Base-by-base conservation (phyloP, 2,113 vertebrate species). In the Notothenia coriiceps region DNA sequence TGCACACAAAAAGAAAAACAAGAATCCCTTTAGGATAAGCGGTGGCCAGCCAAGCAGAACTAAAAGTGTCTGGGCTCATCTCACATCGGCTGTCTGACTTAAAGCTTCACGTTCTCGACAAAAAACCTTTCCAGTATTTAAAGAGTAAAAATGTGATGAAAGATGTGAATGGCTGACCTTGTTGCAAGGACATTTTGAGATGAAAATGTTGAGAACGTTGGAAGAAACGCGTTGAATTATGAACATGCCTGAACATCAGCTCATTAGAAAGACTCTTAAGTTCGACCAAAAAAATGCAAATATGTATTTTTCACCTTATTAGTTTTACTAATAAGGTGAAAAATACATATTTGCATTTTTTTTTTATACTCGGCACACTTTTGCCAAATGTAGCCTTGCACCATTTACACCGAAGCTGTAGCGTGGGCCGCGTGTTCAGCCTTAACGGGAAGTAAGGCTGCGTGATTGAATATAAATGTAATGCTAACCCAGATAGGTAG, bases 1-100 rank as follows among this genome's bases (percentile, higher is more conserved):
- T 47, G 17, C 54, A 65, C 20, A 70, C 51, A 60, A 29, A 72
- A 25, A 80, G 46, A 55, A 55, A 86, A 65, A 62, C 49, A 62
- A 44, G 44, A 71, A 22, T 74, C 74, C 77, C 77, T 81, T 10
- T 47, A 83, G 80, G 74, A 61, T 25, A 40, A 77, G 20, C 18
- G 22, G 46, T 10, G 60, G 40, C 60, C 62, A 71, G 51, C 40
- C 77, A 77, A 75, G 82, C 80, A 82, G 82, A 83, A 85, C 47
- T 84, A 77, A 75, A 65, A 56, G 44, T 73, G 79, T 78, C 59
- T 74, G 70, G 56, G 29, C 25, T 17, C 8, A 5, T 79, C 63
- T 55, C 55, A 77, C 64, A 49, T 47, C 61, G 43, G 46, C 33
- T 51, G 56, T 40, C 44, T 82, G 52, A 82, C 63, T 62, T 61